Evolutionary conservation across 2,888 invertebrate genomes (phyloP), one percentile per base, ranked within the genome.

Genomic region (Salticus scenicus): DNA sequence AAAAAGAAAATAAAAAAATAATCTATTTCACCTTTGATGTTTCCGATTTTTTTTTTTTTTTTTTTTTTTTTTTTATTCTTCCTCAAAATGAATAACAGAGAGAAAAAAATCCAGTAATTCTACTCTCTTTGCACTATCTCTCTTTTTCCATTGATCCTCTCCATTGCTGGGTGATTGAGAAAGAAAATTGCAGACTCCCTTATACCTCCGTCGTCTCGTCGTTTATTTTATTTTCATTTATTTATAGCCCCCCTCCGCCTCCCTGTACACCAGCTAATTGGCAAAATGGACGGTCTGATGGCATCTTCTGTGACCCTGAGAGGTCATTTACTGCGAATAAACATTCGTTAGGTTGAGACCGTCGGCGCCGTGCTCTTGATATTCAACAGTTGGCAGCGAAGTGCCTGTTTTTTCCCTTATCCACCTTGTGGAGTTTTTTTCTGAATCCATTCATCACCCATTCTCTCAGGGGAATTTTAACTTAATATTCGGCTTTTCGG

Each of bases 141-240:
- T 71, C 63, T 1, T 31, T 37, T 71, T 71, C 57, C 75, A 74
- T 81, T 74, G 37, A 37, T 69, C 33, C 69, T 33, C 8, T 41
- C 57, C 57, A 57, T 57, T 24, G 5, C 57, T 57, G 57, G 57
- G 57, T 57, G 57, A 57, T 57, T 57, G 57, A 20, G 57, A 57
- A 57, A 1, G 57, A 57, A 57, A 57, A 57, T 57, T 57, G 57
- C 57, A 17, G 14, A 17, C 42, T 17, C 20, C 57, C 57, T 24
- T 12, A 4, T 24, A 57, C 57, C 57, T 57, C 57, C 57, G 24
- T 57, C 57, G 57, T 66, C 51, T 67, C 51, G 30, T 74, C 51
- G 74, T 81, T 81, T 81, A 81, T 74, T 81, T 81, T 74, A 81
- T 74, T 81, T 74, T 81, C 51, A 69, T 66, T 74, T 74, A 74